phyloP scores from a whole-genome alignment of 2,113 vertebrate species.

The Apus apus region DNA sequence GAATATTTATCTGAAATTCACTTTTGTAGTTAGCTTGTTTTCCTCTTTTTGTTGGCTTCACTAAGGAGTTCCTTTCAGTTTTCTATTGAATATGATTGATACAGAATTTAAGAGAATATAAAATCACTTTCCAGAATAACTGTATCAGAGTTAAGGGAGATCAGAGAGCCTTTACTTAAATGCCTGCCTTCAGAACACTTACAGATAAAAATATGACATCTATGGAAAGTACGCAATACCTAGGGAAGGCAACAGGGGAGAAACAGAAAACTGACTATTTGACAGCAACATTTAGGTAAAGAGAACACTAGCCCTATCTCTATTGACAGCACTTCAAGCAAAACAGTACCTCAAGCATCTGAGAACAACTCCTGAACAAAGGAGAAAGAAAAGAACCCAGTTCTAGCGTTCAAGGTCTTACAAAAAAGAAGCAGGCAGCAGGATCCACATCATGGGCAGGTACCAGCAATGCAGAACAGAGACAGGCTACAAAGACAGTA shows the following conservation, averaged over 20 bases:
- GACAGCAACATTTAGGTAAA: not conserved
- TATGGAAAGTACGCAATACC: not conserved
- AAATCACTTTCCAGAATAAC: not conserved
- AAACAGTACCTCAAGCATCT: not conserved
- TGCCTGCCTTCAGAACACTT: not conserved
- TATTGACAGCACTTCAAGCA: not conserved
- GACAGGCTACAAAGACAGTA: not conserved
- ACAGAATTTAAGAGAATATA: not conserved
- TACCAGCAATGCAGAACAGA: not conserved
- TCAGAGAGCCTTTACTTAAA: not conserved
- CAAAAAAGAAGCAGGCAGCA: not conserved
- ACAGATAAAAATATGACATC: not conserved
- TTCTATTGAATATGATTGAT: not conserved
- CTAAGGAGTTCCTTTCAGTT: not conserved
- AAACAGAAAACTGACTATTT: not conserved
- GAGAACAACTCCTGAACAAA: not conserved
- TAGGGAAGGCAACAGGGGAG: not conserved
- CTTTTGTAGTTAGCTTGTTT: not conserved
- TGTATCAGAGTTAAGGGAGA: not conserved
- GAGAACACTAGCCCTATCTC: not conserved
- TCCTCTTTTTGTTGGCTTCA: not conserved
- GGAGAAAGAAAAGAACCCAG: not conserved
- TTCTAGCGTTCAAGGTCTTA: not conserved
- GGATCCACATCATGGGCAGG: not conserved
- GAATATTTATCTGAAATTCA: not conserved